A percentile compares a stretch with the other conserved stretches of the same genome.
These are phyloP conservation scores for Pseudolaguvia tuberculata DNA, from an alignment of 2,113 vertebrate species.

Conservation along the genomic window DNA sequence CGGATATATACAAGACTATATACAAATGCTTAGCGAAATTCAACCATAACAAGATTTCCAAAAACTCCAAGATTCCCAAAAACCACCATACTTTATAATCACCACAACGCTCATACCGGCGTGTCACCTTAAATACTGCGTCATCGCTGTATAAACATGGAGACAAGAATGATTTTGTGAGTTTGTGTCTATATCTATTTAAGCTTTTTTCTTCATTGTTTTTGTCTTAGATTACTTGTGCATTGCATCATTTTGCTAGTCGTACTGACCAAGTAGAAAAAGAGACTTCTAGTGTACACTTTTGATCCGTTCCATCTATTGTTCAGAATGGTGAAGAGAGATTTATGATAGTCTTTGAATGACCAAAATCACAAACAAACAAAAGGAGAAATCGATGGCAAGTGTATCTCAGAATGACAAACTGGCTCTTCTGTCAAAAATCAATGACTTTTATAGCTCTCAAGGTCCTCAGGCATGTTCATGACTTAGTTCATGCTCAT, in stretches of 20 bases:
- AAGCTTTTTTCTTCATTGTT: not conserved
- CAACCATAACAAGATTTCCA: too few species aligned
- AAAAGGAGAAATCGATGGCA: slow-evolving; percentile 66
- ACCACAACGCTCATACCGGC: too few species aligned
- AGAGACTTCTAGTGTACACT: slow-evolving; percentile 55
- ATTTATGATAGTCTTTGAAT: slow-evolving; percentile 67
- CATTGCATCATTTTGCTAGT: slow-evolving; percentile 10
- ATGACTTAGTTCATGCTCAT: slow-evolving; percentile 26
- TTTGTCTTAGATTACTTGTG: not conserved
- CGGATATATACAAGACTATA: too few species aligned
- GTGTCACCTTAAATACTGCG: too few species aligned
- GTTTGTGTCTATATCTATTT: too few species aligned
- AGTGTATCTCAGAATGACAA: slow-evolving; percentile 72
- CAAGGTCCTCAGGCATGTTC: slow-evolving; percentile 13
- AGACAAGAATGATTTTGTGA: too few species aligned
- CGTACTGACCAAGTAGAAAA: slow-evolving; percentile 36
- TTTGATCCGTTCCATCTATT: slow-evolving; percentile 60
- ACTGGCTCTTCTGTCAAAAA: slow-evolving; percentile 70
- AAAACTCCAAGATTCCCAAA: too few species aligned
- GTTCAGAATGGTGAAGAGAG: slow-evolving; percentile 54
- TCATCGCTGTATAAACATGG: too few species aligned
- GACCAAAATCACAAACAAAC: slow-evolving; percentile 75
- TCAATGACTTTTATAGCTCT: slow-evolving; percentile 60
- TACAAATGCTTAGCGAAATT: too few species aligned
- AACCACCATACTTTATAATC: too few species aligned